Evolutionary conservation across 2,888 invertebrate species (phyloP).

Genomic region (Lacanobia oleracea): DNA sequence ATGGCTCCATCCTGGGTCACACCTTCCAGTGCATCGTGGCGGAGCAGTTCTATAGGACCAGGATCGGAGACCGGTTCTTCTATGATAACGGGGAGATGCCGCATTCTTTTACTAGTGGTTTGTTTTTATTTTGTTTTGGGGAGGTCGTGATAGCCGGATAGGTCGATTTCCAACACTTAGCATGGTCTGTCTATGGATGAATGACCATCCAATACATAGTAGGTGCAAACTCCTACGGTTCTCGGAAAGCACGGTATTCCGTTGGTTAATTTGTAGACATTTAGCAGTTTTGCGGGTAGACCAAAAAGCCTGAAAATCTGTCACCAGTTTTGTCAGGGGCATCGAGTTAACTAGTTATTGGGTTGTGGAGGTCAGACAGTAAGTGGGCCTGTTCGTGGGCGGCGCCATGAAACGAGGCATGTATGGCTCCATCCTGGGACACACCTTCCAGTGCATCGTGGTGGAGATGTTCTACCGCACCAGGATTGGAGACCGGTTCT

Average conservation of each 20-base stretch:
- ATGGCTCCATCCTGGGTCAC: slow-evolving; percentile 95
- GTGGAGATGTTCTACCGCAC: slow-evolving; percentile 97
- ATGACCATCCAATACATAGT: too few species aligned
- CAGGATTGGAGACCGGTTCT: slow-evolving; percentile 96
- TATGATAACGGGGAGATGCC: slow-evolving; percentile 93
- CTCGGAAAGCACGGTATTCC: too few species aligned
- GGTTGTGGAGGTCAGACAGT: too few species aligned
- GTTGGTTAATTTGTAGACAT: too few species aligned
- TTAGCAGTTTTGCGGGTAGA: too few species aligned
- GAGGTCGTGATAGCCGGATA: background rate
- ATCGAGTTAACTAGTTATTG: too few species aligned
- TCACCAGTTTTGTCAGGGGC: too few species aligned
- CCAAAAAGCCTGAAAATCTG: background rate
- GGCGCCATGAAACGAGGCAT: slow-evolving; percentile 69
- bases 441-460: slow-evolving; percentile 96
- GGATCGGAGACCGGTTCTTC: slow-evolving; percentile 96
- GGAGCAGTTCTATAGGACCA: slow-evolving; percentile 96
- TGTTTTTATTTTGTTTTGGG: slow-evolving; percentile 26
- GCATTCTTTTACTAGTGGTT: slow-evolving; percentile 92
- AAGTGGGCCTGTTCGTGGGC: too few species aligned
- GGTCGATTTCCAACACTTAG: too few species aligned
- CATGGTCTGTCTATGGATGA: too few species aligned
- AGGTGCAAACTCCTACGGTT: too few species aligned
- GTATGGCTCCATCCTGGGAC: slow-evolving; percentile 94
- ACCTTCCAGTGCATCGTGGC: slow-evolving; percentile 97